These are phyloP conservation scores for Podarcis cretensis DNA, from an alignment of 2,113 vertebrate genomes.

Conservation along the genomic window DNA sequence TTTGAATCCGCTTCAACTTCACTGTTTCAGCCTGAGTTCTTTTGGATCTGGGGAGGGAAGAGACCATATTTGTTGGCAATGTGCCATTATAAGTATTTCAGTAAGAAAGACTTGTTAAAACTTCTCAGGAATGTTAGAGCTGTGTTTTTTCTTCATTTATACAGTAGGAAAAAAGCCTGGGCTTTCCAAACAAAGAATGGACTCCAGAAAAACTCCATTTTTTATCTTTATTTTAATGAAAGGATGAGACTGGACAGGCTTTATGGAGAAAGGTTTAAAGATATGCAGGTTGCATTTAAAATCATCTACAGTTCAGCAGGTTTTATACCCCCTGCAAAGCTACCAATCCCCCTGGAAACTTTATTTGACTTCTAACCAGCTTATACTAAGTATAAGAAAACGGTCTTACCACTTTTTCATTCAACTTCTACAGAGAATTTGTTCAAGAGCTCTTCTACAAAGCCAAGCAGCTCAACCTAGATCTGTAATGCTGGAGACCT, in stretches of 20 bases:
- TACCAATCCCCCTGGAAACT: background rate
- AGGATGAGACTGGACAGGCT: background rate
- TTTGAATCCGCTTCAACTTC: constrained; percentile 93
- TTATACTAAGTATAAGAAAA: background rate
- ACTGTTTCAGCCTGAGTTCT: constrained; percentile 92
- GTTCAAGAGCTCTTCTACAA: background rate
- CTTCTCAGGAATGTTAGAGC: constrained; percentile 26
- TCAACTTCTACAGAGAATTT: background rate
- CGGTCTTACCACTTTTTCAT: background rate
- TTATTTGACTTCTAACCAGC: background rate
- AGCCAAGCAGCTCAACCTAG: background rate
- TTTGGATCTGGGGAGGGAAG: constrained; percentile 83
- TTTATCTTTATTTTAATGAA: background rate
- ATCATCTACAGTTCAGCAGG: background rate
- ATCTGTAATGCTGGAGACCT: background rate
- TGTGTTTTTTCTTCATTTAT: constrained; percentile 54
- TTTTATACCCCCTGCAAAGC: background rate
- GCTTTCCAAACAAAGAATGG: background rate
- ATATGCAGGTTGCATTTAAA: background rate
- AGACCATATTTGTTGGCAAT: background rate
- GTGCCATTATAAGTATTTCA: constrained; percentile 27
- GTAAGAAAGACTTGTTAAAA: constrained; percentile 35
- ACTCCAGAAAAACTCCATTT: background rate
- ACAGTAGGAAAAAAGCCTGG: background rate
- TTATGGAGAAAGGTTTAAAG: background rate